phyloP scores from a whole-genome alignment of 2,797 vertebrate genomes.

The Carapus acus region DNA sequence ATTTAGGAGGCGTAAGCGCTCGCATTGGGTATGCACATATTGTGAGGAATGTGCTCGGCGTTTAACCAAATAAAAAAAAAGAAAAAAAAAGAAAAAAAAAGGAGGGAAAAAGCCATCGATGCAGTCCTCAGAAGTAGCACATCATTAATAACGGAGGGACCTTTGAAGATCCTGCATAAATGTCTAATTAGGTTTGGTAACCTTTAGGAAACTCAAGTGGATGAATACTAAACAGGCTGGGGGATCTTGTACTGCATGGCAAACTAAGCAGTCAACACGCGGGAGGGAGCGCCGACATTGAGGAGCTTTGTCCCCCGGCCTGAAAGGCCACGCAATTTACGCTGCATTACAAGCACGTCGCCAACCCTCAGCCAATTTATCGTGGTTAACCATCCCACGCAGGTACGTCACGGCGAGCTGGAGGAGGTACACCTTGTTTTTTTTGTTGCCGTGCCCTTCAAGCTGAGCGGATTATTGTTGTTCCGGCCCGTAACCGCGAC shows the following conservation, averaged over 20 bases:
- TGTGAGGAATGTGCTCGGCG: constrained; percentile 56
- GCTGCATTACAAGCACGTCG: constrained; percentile 59
- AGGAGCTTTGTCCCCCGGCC: constrained; percentile 56
- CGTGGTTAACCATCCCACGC: constrained; percentile 51
- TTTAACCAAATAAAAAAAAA: constrained; percentile 49
- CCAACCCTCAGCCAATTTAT: constrained; percentile 61
- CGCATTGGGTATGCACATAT: constrained; percentile 65
- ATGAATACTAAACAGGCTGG: constrained; percentile 72
- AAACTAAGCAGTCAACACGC: constrained; percentile 70
- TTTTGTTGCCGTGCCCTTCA: constrained; percentile 45
- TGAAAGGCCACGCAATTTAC: constrained; percentile 68
- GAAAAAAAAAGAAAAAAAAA: no score
- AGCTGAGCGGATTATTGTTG: constrained; percentile 46
- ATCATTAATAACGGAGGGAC: constrained; percentile 77
- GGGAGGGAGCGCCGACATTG: constrained; percentile 63
- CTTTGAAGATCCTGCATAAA: constrained; percentile 78
- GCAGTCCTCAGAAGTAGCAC: constrained; percentile 70
- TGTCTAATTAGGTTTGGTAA: constrained; percentile 79
- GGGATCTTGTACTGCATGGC: constrained; percentile 69
- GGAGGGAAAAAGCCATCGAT: constrained; percentile 68
- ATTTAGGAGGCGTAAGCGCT: constrained; percentile 30
- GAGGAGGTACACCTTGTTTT: constrained; percentile 20
- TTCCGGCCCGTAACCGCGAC: constrained; percentile 38
- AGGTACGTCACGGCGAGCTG: constrained; percentile 36
- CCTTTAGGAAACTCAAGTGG: constrained; percentile 74